phyloP scores from a whole-genome alignment of 2,888 invertebrate genomes.

The Spisula subtruncata region DNA sequence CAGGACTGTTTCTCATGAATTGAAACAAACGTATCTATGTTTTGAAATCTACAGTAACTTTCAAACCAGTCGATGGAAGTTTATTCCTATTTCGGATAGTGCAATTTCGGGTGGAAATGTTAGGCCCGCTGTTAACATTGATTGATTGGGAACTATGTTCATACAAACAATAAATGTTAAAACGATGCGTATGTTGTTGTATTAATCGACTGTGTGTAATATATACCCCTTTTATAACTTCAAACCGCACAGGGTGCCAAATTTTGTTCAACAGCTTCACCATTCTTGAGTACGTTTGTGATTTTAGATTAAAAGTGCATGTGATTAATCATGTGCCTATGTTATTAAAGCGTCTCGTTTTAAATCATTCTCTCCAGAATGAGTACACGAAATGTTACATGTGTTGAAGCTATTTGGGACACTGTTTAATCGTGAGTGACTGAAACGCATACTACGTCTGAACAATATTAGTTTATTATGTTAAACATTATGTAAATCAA shows the following conservation, averaged over 20 bases:
- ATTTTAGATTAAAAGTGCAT: background rate
- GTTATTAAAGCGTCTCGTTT: background rate
- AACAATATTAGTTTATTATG: background rate
- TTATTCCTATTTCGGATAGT: background rate
- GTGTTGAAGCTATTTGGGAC: background rate
- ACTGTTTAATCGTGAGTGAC: background rate
- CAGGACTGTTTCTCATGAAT: background rate
- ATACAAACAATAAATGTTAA: background rate
- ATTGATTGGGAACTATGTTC: background rate
- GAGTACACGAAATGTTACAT: background rate
- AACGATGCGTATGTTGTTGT: background rate
- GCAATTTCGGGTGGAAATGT: background rate
- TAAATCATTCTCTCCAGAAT: background rate
- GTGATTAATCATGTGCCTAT: slow-evolving; percentile 5
- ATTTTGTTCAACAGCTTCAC: background rate
- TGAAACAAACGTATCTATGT: background rate
- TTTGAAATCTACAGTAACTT: background rate
- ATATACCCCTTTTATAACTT: background rate
- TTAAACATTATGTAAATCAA: background rate
- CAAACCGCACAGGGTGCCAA: background rate
- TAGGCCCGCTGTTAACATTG: background rate
- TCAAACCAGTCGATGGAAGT: background rate
- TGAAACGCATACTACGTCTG: background rate
- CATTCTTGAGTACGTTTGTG: background rate
- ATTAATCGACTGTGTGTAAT: background rate